These are phyloP conservation scores for Hydrocynus forskahlii DNA, from an alignment of 2,797 vertebrate species.

Conservation along the genomic window DNA sequence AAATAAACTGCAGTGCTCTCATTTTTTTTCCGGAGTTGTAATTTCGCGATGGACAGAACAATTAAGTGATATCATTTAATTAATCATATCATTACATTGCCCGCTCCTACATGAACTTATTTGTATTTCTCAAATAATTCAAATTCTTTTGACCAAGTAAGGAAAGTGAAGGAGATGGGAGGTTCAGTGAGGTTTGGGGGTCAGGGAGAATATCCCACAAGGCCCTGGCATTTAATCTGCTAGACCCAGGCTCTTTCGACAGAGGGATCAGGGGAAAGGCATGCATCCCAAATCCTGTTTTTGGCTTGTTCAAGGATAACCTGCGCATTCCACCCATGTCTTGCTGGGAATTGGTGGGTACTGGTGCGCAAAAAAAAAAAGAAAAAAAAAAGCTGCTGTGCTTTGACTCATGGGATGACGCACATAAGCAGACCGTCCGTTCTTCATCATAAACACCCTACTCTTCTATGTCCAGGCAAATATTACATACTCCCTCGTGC, in stretches of 20 bases:
- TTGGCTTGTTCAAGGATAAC: slow-evolving; percentile 64
- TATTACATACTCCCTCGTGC: neutral
- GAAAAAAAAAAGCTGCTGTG: slow-evolving; percentile 45
- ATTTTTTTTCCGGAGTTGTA: too few relatives aligned
- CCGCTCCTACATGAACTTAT: too few relatives aligned
- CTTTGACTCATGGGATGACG: slow-evolving; percentile 49
- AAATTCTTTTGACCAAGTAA: neutral
- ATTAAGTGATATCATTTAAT: too few relatives aligned
- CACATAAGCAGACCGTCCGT: slow-evolving; percentile 7
- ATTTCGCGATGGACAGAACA: too few relatives aligned
- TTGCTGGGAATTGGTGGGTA: slow-evolving; percentile 50
- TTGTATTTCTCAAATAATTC: neutral
- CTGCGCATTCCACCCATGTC: slow-evolving; percentile 72
- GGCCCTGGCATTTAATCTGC: slow-evolving; percentile 73
- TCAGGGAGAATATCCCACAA: slow-evolving; percentile 62
- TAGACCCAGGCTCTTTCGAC: slow-evolving; percentile 72
- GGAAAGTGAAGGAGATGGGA: slow-evolving; percentile 22
- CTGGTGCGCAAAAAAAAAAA: slow-evolving; percentile 38
- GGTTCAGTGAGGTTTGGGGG: slow-evolving; percentile 44
- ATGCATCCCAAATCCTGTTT: slow-evolving; percentile 68
- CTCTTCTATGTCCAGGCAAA: neutral
- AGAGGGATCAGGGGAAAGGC: slow-evolving; percentile 69
- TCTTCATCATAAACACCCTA: neutral
- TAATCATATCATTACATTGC: too few relatives aligned
- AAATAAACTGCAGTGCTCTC: too few relatives aligned